phyloP scores from a whole-genome alignment of 2,797 vertebrate species.

The Merluccius polli region DNA sequence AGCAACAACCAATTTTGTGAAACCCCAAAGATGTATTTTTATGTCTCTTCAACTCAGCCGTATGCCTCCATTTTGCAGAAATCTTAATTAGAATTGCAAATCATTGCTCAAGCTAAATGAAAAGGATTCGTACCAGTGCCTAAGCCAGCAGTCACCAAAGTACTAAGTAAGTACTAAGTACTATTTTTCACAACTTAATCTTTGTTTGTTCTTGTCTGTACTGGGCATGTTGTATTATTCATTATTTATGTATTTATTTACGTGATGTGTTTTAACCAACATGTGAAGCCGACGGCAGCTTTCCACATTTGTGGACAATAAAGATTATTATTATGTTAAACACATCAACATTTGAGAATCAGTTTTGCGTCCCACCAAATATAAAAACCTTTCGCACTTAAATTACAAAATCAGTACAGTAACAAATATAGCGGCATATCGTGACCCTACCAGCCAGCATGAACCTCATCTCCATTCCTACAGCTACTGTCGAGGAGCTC shows the following conservation, averaged over 20 bases:
- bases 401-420: neutral
- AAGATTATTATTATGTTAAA: too few relatives aligned
- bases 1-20: neutral
- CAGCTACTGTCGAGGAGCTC: conserved; percentile 21
- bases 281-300: too few relatives aligned
- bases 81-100: neutral
- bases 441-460: neutral
- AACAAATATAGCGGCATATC: neutral
- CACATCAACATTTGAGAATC: neutral
- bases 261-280: too few relatives aligned
- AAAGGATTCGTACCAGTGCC: too few relatives aligned
- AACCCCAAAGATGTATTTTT: neutral
- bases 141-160: neutral
- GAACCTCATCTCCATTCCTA: conserved; percentile 28
- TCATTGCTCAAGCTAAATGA: neutral
- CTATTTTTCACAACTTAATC: neutral
- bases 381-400: neutral
- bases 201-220: too few relatives aligned
- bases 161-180: too few relatives aligned
- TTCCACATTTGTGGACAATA: too few relatives aligned
- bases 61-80: neutral
- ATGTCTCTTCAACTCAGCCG: neutral
- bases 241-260: too few relatives aligned
- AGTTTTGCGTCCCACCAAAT: neutral
- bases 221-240: too few relatives aligned